These are phyloP conservation scores for Tapirus indicus DNA, from an alignment of 2,797 vertebrate genomes.

Conservation along the genomic window DNA sequence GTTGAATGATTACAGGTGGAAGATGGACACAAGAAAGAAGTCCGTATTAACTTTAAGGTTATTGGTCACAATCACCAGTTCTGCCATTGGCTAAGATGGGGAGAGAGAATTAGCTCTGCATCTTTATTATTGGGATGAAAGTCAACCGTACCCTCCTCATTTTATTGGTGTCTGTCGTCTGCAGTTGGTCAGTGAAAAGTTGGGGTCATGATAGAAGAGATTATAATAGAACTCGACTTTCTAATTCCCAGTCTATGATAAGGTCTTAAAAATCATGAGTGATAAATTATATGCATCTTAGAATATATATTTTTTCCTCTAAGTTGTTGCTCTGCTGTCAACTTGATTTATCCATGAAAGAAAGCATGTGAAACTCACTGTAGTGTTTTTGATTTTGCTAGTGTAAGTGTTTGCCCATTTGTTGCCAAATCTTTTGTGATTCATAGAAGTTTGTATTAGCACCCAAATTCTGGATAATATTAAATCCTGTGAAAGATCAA, in stretches of 20 bases:
- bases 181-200: neutral
- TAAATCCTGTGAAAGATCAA: conserved; percentile 14
- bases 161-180: neutral
- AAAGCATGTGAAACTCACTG: neutral
- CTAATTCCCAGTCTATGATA: neutral
- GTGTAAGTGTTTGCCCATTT: neutral
- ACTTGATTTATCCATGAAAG: conserved; percentile 5
- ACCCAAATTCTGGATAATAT: neutral
- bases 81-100: neutral
- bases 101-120: neutral
- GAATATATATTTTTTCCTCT: neutral
- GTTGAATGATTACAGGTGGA: neutral
- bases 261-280: neutral
- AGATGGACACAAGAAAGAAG: neutral
- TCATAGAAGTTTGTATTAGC: conserved; percentile 10
- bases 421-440: conserved; percentile 28
- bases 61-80: neutral
- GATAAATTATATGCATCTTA: neutral
- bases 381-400: neutral
- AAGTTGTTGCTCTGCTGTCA: neutral
- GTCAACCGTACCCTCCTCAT: neutral
- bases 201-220: neutral
- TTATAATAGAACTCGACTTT: neutral
- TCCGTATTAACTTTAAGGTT: neutral
- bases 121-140: neutral